These are phyloP conservation scores for Halocynthia aurantium DNA, from an alignment of 23 tunicate species.

Conservation along the genomic window DNA sequence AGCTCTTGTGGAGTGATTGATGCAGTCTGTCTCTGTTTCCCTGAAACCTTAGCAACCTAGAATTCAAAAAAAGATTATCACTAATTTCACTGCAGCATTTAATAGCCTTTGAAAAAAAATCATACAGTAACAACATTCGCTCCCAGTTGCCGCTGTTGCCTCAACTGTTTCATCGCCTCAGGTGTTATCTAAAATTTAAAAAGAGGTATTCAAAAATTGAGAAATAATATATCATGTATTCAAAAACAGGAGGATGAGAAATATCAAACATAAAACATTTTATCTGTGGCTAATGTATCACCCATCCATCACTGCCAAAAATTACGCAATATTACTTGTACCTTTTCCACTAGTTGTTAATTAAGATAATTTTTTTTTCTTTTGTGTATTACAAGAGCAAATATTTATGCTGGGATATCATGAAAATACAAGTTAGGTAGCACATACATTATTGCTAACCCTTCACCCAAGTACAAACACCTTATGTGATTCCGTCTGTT, in stretches of 20 bases:
- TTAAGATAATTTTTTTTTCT: too few species aligned
- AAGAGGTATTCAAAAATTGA: background rate
- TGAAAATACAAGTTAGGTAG: too few species aligned
- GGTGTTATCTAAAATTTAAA: background rate
- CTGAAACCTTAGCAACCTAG: conserved; percentile 14
- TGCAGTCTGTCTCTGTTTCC: conserved; percentile 4
- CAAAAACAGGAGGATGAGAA: background rate
- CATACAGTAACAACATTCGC: conserved; percentile 19
- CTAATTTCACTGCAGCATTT: background rate
- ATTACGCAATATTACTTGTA: background rate
- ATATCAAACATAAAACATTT: conserved; percentile 4
- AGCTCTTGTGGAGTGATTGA: conserved; percentile 16
- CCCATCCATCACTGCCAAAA: background rate
- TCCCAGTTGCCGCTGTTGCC: conserved; percentile 23
- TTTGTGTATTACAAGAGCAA: too few species aligned
- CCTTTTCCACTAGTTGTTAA: too few species aligned
- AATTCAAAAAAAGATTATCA: background rate
- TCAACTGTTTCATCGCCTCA: conserved; percentile 13
- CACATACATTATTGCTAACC: too few species aligned
- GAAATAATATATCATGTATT: too few species aligned
- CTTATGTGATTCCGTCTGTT: too few species aligned
- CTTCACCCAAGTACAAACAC: too few species aligned
- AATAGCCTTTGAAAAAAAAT: background rate
- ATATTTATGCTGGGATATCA: too few species aligned
- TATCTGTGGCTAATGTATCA: conserved; percentile 2